Evolutionary conservation across 2,888 invertebrate genomes (phyloP).

Genomic region (Cosmopolites sordidus): DNA sequence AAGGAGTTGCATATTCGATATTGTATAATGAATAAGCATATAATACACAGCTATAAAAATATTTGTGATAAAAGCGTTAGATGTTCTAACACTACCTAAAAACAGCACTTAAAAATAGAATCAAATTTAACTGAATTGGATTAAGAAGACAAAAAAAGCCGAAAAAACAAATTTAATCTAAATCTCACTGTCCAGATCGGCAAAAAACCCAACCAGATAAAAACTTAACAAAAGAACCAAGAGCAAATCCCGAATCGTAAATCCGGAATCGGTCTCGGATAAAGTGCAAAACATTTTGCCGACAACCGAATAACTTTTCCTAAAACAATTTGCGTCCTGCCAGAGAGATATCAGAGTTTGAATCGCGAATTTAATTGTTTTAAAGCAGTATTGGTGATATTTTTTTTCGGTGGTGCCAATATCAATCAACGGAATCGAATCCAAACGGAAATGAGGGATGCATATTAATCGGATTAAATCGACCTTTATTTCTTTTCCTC

Average conservation of each 20-base stretch:
- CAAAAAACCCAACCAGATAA: no score
- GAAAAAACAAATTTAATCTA: neutral
- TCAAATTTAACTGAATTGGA: no score
- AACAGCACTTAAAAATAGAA: no score
- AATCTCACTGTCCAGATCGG: no score
- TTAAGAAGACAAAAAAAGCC: no score
- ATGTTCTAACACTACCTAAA: no score
- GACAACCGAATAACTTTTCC: neutral
- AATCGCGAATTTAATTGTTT: neutral
- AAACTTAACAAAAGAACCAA: neutral
- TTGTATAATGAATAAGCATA: no score
- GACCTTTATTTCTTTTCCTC: neutral
- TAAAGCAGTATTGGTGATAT: neutral
- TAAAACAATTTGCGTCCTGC: neutral
- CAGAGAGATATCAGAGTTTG: neutral
- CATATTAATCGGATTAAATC: neutral
- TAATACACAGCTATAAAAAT: no score
- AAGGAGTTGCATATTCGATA: no score
- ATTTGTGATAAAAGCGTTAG: no score
- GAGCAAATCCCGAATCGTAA: neutral
- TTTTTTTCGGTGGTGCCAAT: neutral
- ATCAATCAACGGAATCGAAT: neutral
- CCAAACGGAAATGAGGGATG: neutral
- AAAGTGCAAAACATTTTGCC: conserved; percentile 1
- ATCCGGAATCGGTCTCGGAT: neutral